phyloP scores from a whole-genome alignment of 2,888 invertebrate genomes.

The Epistrophe eligans region DNA sequence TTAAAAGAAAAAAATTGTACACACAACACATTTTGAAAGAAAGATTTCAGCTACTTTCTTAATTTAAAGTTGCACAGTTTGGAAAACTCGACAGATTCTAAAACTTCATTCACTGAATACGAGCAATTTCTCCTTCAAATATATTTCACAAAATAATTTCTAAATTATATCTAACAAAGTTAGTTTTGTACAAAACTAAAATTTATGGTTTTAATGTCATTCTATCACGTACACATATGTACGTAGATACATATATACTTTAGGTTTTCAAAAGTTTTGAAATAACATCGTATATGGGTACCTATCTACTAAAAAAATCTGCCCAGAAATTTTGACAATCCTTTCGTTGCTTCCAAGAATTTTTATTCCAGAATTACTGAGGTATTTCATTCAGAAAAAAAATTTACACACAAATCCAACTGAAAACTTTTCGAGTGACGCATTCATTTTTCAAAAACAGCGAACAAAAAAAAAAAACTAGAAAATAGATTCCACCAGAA shows the following conservation, averaged over 20 bases:
- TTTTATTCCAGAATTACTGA: constrained; percentile 71
- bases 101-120: too few relatives aligned
- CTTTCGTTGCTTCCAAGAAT: not conserved
- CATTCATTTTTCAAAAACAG: constrained; percentile 68
- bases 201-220: not conserved
- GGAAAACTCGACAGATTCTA: too few relatives aligned
- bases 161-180: too few relatives aligned
- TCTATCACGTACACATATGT: not conserved
- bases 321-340: constrained; percentile 6
- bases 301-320: not conserved
- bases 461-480: constrained; percentile 11
- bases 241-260: not conserved
- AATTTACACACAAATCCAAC: constrained; percentile 50
- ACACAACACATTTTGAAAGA: too few relatives aligned
- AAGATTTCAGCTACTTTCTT: too few relatives aligned
- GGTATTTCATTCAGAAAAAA: constrained; percentile 68
- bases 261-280: not conserved
- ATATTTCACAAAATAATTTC: too few relatives aligned
- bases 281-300: not conserved
- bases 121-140: too few relatives aligned
- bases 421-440: constrained; percentile 67
- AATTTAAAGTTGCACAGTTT: too few relatives aligned
- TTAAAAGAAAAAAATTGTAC: too few relatives aligned
- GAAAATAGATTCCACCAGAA: constrained; percentile 12
- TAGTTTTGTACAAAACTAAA: not conserved